A percentile compares a stretch with the other conserved stretches of the same genome.
phyloP scores from a whole-genome alignment of 2,888 invertebrate genomes.

The Noctuana brunneofusca region DNA sequence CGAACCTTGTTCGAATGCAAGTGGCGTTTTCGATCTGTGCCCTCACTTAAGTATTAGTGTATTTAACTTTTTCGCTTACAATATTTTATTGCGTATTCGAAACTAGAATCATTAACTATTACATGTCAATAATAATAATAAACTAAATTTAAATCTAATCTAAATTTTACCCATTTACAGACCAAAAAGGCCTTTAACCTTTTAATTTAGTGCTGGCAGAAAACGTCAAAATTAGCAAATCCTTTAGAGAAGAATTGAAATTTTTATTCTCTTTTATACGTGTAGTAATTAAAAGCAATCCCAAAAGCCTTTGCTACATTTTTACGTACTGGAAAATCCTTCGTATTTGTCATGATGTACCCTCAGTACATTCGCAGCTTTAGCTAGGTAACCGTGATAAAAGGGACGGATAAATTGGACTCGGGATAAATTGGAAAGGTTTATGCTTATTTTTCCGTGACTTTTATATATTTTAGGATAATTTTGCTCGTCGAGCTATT shows the following conservation, averaged over 20 bases:
- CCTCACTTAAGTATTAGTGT: conserved; percentile 9
- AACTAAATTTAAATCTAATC: too few species aligned
- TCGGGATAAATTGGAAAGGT: conserved; percentile 29
- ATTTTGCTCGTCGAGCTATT: conserved; percentile 47
- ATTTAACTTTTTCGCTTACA: not conserved
- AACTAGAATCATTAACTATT: not conserved
- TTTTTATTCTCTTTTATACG: not conserved
- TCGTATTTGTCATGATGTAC: conserved; percentile 20
- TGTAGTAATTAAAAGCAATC: conserved; percentile 6
- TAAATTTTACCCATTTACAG: too few species aligned
- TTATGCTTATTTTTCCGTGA: conserved; percentile 32
- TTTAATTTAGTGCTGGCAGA: too few species aligned
- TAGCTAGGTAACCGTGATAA: conserved; percentile 32
- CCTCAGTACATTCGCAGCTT: conserved; percentile 20
- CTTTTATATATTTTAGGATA: conserved; percentile 41
- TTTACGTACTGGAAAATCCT: conserved; percentile 18
- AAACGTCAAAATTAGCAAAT: too few species aligned
- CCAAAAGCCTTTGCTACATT: conserved; percentile 2
- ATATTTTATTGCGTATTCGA: not conserved
- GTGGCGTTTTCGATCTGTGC: conserved; percentile 50
- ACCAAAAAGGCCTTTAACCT: too few species aligned
- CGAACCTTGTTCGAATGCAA: conserved; percentile 61
- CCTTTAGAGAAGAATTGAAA: too few species aligned
- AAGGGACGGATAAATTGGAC: conserved; percentile 32
- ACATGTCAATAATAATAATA: too few species aligned